Base-by-base conservation (phyloP, 2,888 invertebrate genomes). In the Cataglyphis livida region DNA sequence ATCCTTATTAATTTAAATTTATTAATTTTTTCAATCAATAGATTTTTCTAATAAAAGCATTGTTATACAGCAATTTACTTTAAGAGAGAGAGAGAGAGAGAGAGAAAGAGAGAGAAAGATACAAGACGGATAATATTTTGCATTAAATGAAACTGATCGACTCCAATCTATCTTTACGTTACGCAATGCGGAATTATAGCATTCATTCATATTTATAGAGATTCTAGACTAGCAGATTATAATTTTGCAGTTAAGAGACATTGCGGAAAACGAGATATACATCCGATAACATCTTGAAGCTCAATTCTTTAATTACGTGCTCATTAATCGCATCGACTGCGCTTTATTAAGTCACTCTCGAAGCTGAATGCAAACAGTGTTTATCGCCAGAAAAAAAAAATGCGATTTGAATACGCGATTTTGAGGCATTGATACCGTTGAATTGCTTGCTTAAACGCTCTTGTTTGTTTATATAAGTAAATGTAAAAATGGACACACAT, bases 61-160 rank as follows among this genome's bases (percentile, higher is more conserved):
- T 12, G 51, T 28, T 65, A 64, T 38, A 10, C 25, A 51, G 38
- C 65, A 54, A 51, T 51, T 54, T 51, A 66, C 38, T 65, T n/a
- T 1, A 7, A 15, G 35, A 32, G 3, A 64, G n/a, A 18, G 35
- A 18, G 62, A 3, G 62, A 28, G 6, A 7, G 35, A n/a, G 35
- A n/a, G n/a, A n/a, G n/a, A n/a, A n/a, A 32, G 3, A 64, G n/a
- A 18, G 35, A 38, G n/a, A 25, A 28, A 38, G 35, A 25, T 25
- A 65, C n/a, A 35, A 28, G 38, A 54, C 51, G 66, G 35, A 74
- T 64, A 76, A 66, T 54, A 54, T 76, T 76, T 76, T 54, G 38
- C 66, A 76, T 66, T 54, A 51, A 66, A 66, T 76, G 75, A 75
- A 64, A 9, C 10, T 21, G 48, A 32, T 10, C 32, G 32, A 15